Base-by-base conservation (phyloP, 1,140 invertebrate genomes). In the Drosophila truncata region DNA sequence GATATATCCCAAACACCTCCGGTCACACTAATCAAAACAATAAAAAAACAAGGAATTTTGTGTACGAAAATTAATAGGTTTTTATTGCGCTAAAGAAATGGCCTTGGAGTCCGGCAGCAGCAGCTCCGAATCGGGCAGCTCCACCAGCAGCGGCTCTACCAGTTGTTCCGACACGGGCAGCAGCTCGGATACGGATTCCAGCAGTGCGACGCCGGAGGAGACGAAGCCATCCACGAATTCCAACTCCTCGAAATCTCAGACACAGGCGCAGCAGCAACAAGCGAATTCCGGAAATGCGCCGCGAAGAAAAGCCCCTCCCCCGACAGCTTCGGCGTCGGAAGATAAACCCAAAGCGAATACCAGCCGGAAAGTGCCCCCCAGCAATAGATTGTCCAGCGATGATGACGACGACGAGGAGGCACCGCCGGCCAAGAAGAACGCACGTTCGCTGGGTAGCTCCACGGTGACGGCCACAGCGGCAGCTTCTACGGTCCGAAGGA, bases 131-230 rank as follows among this genome's bases (percentile, higher is more conserved):
- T 69, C 95, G 23, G 95, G 94, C 57, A 95, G 95, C 23, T 94
- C 94, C 1, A 93, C 94, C 4, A 95, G 94, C 2, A 96, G 95
- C 50, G 83, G 83, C 3, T 87, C 83, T 29, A 95, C 94, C 75
- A 96, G 95, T 54, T 80, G 91, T 41, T 80, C 91, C 0, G 91
- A 92, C 37, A 82, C 82, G 2, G 90, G 83, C 44, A 88, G 82
- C 78, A 96, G 95, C 20, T 96, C 96, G 0, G 96, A 96, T 54
- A 95, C 95, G 0, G 95, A 95, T 47, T 96, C 95, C n/a, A 95
- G 95, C 14, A 96, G 95, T 73, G 55, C 83, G 7, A 70, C 70
- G 25, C 65, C 80, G 27, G 73, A 83, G 18, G 87, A 88, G 29
- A n/a, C 33, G 14, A 91, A 91, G 44, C 58, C 79, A 14, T 23